These are phyloP conservation scores for Labroides dimidiatus DNA, from an alignment of 2,797 vertebrate species.

Conservation along the genomic window DNA sequence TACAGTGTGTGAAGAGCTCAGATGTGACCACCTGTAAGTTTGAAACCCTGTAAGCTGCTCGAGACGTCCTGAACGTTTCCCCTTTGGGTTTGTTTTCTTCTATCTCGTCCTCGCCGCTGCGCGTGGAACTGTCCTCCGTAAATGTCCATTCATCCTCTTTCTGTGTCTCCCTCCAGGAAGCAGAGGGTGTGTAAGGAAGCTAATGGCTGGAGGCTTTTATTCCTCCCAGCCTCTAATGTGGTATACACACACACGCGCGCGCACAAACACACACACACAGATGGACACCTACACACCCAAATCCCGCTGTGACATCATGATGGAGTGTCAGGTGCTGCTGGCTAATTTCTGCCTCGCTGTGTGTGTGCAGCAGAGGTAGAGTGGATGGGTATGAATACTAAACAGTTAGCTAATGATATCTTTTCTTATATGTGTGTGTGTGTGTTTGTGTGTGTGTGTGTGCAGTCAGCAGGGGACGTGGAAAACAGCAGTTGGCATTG, in stretches of 20 bases:
- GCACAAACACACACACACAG: conserved; percentile 29
- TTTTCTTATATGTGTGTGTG: conserved; percentile 37
- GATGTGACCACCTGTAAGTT: neutral
- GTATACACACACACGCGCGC: conserved; percentile 24
- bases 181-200: conserved; percentile 57
- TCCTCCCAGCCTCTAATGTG: conserved; percentile 63
- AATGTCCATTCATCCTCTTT: conserved; percentile 12
- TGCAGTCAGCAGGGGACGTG: conserved; percentile 30
- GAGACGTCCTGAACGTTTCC: neutral
- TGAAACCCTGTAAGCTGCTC: neutral
- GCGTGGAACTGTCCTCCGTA: conserved; percentile 5
- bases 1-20: too few species aligned
- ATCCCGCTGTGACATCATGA: conserved; percentile 83
- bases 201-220: conserved; percentile 66
- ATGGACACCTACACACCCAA: conserved; percentile 60
- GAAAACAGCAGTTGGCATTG: conserved; percentile 69
- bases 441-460: conserved; percentile 22
- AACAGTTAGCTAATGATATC: conserved; percentile 83
- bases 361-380: conserved; percentile 62
- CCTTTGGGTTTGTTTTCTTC: neutral
- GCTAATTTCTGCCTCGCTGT: conserved; percentile 75
- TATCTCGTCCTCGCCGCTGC: conserved; percentile 1
- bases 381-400: conserved; percentile 81
- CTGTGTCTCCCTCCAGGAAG: conserved; percentile 48
- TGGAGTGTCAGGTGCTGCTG: conserved; percentile 88